phyloP scores from a whole-genome alignment of 2,888 invertebrate genomes.

The Chymomyza fuscimana region DNA sequence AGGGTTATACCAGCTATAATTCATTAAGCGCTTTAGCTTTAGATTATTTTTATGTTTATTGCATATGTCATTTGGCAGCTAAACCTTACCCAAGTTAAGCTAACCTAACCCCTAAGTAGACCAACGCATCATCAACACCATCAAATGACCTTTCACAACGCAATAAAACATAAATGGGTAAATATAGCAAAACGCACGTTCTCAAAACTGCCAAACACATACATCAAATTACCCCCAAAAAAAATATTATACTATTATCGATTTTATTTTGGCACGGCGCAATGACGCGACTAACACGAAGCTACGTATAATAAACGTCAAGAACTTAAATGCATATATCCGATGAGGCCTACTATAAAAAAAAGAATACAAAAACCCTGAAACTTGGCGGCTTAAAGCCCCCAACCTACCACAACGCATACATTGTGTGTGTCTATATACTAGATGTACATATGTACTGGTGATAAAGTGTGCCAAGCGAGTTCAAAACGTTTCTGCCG shows the following conservation, averaged over 20 bases:
- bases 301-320: background rate
- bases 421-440: too few relatives aligned
- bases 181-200: background rate
- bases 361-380: background rate
- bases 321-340: slow-evolving; percentile 9
- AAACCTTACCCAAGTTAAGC: background rate
- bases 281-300: slow-evolving; percentile 2
- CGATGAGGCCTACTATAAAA: background rate
- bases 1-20: background rate
- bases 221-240: background rate
- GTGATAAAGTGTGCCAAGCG: slow-evolving; percentile 42
- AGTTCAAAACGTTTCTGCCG: background rate
- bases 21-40: background rate
- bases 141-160: slow-evolving; percentile 1
- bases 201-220: background rate
- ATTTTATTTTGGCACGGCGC: slow-evolving; percentile 3
- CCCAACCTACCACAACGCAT: background rate
- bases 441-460: background rate
- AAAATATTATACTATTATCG: background rate
- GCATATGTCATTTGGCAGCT: background rate
- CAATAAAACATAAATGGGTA: background rate
- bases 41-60: background rate
- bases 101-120: background rate
- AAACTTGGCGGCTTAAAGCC: too few relatives aligned
- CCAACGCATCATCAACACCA: background rate